These are phyloP conservation scores for Hydra vulgaris DNA, from an alignment of 30 jellyfish, hydroid and myxozoan genomes.

Conservation along the genomic window DNA sequence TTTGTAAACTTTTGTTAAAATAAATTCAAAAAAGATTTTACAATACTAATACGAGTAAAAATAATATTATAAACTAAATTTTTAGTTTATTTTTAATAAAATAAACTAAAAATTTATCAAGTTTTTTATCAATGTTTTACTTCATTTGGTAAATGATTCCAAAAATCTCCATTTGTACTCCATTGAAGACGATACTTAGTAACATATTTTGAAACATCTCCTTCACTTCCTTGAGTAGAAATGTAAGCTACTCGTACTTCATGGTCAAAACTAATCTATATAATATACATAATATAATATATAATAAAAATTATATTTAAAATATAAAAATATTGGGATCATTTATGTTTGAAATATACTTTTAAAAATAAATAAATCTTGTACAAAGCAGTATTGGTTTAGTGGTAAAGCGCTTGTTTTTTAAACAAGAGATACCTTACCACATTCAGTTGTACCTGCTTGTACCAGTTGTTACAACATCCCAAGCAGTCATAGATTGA, in stretches of 20 bases:
- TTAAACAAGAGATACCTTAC: too few species aligned
- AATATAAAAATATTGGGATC: background rate
- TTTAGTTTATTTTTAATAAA: too few species aligned
- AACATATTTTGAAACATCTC: slow-evolving; percentile 55
- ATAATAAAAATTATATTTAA: background rate
- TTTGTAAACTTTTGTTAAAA: too few species aligned
- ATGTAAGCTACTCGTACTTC: slow-evolving; percentile 64
- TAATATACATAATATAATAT: background rate
- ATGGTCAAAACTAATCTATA: slow-evolving; percentile 46
- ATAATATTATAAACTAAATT: too few species aligned
- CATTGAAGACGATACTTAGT: slow-evolving; percentile 62
- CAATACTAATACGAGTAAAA: background rate
- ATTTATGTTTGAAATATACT: background rate
- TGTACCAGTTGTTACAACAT: too few species aligned
- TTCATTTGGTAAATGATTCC: slow-evolving; percentile 24
- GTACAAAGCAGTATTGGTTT: too few species aligned
- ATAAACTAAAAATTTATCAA: background rate
- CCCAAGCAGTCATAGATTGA: too few species aligned
- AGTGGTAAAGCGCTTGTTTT: too few species aligned
- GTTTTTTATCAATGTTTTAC: background rate
- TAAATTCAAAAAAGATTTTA: background rate
- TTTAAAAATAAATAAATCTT: too few species aligned
- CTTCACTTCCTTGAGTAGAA: slow-evolving; percentile 86
- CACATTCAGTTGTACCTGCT: too few species aligned
- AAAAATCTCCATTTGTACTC: slow-evolving; percentile 66